Percentiles rank a stretch among this genome's conserved stretches.
phyloP scores from a whole-genome alignment of 2,888 invertebrate species.

The Hyalella azteca region DNA sequence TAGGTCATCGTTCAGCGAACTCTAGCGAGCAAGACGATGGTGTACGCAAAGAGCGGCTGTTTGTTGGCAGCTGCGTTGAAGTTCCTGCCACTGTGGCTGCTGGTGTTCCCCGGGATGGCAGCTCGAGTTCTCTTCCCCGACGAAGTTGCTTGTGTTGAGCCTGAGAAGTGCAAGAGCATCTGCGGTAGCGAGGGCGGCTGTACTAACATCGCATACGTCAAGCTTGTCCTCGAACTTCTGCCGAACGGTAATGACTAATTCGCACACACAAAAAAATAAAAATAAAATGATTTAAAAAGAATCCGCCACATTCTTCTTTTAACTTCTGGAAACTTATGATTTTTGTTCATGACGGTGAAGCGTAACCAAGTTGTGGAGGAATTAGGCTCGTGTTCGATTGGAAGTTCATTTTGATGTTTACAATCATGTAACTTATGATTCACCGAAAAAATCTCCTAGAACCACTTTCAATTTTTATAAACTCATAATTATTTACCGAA shows the following conservation, averaged over 20 bases:
- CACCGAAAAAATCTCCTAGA: too few relatives aligned
- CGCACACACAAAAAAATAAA: too few relatives aligned
- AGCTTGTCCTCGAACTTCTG: slow-evolving; percentile 64
- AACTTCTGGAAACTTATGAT: too few relatives aligned
- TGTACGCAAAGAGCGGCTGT: slow-evolving; percentile 66
- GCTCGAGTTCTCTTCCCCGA: slow-evolving; percentile 65
- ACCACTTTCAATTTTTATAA: too few relatives aligned
- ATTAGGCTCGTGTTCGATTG: too few relatives aligned
- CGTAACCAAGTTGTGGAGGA: too few relatives aligned
- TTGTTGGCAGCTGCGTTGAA: slow-evolving; percentile 66
- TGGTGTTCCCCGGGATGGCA: slow-evolving; percentile 67
- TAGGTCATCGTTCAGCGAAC: slow-evolving; percentile 66
- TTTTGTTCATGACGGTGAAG: too few relatives aligned
- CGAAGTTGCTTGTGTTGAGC: slow-evolving; percentile 64
- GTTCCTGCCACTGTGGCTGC: slow-evolving; percentile 65
- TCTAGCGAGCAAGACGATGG: slow-evolving; percentile 65
- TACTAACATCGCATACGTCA: slow-evolving; percentile 66
- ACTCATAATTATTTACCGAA: too few relatives aligned
- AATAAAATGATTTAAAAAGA: too few relatives aligned
- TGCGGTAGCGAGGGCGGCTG: slow-evolving; percentile 65
- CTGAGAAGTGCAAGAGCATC: slow-evolving; percentile 62
- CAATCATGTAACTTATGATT: too few relatives aligned
- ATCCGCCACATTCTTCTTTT: too few relatives aligned
- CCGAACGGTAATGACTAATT: slow-evolving; percentile 62
- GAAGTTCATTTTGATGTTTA: too few relatives aligned